Conservation (phyloP, 2,113 vertebrate genomes). For the Bos indicus region DNA sequence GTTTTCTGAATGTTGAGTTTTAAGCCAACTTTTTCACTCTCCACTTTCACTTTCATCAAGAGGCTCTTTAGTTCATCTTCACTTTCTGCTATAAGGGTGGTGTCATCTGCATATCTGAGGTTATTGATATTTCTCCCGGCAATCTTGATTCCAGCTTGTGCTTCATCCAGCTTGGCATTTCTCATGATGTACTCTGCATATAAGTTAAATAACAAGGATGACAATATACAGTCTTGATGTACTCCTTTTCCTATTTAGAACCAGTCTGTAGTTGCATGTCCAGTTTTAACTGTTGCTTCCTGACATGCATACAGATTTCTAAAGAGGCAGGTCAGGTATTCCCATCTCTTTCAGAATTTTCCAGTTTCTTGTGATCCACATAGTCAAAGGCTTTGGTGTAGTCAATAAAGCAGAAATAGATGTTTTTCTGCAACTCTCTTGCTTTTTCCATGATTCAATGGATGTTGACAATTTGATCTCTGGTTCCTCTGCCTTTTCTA, state of each 20-base stretch:
- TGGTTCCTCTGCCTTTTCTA: background rate
- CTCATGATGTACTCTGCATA: background rate
- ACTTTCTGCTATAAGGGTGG: background rate
- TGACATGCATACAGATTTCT: background rate
- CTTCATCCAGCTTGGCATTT: background rate
- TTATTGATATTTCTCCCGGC: background rate
- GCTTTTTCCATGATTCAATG: fast-evolving
- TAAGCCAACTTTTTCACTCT: background rate
- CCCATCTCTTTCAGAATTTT: no score
- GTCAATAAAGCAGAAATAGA: no score
- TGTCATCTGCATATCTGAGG: background rate
- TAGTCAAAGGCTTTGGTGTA: no score
- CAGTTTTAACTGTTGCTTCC: background rate
- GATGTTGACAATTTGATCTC: no score
- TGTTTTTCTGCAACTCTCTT: no score
- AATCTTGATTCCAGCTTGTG: background rate
- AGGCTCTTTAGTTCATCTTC: background rate
- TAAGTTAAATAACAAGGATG: background rate
- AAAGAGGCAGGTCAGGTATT: no score
- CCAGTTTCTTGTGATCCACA: no score
- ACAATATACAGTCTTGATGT: background rate
- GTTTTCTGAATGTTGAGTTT: background rate
- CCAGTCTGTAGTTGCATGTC: background rate
- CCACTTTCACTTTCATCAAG: background rate
- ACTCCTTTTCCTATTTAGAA: background rate